These are phyloP conservation scores for Phylloscopus trochiloides DNA, from an alignment of 2,113 vertebrate genomes.

Conservation along the genomic window DNA sequence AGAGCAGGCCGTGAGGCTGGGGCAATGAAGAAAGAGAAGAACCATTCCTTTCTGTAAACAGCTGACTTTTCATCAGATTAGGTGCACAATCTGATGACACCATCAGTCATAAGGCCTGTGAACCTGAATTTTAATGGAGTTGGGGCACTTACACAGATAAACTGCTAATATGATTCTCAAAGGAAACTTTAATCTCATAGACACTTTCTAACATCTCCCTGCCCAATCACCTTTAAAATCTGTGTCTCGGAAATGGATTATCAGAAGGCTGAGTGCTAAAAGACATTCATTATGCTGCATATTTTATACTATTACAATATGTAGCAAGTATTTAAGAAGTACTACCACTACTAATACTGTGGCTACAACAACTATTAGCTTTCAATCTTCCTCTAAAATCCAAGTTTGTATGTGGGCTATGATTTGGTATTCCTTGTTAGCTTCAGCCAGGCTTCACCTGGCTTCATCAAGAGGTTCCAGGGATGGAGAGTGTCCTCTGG, in stretches of 20 bases:
- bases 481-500: background rate
- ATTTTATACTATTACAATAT: background rate
- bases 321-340: background rate
- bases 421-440: background rate
- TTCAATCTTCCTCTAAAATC: background rate
- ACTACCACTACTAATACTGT: background rate
- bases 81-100: background rate
- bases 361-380: background rate
- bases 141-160: background rate
- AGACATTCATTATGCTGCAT: background rate
- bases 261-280: background rate
- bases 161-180: background rate
- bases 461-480: background rate
- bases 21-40: background rate
- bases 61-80: background rate
- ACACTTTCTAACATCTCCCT: background rate
- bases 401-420: background rate
- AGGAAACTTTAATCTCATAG: background rate
- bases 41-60: background rate
- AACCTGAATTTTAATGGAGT: background rate
- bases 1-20: background rate
- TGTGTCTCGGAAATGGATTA: background rate
- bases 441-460: background rate
- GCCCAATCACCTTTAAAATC: slow-evolving; percentile 1
- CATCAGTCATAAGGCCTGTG: background rate